phyloP scores from a whole-genome alignment of 2,888 invertebrate species.

The Oligia latruncula region DNA sequence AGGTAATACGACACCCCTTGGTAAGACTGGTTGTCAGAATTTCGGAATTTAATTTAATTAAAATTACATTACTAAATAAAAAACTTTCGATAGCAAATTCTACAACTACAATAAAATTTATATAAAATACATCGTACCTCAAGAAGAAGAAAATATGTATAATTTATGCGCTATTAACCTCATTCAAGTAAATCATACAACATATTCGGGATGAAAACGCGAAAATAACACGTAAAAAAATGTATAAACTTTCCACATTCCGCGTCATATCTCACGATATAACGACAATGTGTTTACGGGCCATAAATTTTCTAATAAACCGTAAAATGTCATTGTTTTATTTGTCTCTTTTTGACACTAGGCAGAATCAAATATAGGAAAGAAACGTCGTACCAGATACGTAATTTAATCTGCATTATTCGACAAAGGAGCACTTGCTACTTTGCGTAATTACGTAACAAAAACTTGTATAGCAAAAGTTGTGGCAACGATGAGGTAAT shows the following conservation, averaged over 20 bases:
- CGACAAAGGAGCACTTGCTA: constrained; percentile 33
- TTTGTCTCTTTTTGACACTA: constrained; percentile 57
- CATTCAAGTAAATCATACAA: constrained; percentile 52
- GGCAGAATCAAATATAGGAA: constrained; percentile 19
- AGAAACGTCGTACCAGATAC: not conserved
- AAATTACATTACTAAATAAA: not conserved
- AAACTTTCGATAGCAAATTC: not conserved
- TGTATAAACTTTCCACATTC: constrained; percentile 70
- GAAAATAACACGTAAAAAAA: constrained; percentile 57
- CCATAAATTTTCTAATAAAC: constrained; percentile 84
- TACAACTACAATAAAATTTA: not conserved
- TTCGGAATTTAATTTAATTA: too few species aligned
- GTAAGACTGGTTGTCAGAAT: too few species aligned
- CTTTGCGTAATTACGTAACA: constrained; percentile 39
- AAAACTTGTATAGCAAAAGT: constrained; percentile 54
- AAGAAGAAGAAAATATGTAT: constrained; percentile 7
- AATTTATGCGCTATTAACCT: constrained; percentile 33
- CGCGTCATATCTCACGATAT: constrained; percentile 77
- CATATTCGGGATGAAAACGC: constrained; percentile 55
- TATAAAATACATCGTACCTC: not conserved
- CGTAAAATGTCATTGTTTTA: constrained; percentile 80
- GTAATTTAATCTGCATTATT: constrained; percentile 21
- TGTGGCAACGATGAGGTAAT: constrained; percentile 66
- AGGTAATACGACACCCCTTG: too few species aligned
- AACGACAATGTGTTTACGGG: constrained; percentile 82